Base-by-base conservation (phyloP, 2,797 vertebrate species). In the Morus bassanus region DNA sequence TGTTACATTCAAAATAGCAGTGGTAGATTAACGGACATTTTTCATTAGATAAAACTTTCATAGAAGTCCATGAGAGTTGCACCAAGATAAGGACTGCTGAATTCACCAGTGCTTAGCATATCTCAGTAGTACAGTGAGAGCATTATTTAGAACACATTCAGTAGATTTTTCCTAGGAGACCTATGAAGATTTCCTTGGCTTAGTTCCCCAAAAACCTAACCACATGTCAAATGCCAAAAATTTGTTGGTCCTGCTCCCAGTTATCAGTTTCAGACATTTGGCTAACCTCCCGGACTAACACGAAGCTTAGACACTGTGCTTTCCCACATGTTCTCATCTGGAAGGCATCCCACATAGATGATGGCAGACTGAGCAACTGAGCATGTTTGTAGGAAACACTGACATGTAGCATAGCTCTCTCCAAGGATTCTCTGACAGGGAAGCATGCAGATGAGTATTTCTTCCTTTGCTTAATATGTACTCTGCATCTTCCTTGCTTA, bases 181-280 rank as follows among this genome's bases (percentile, higher is more conserved):
- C 23, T 80, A 59, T 77, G 63, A 88, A 91, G 50, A 79, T 31
- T 79, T 77, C 24, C 28, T 93, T 94, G 81, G 74, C 85, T 79
- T 35, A 60, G 12, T 88, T 83, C 25, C 69, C 39, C 4, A 4
- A 53, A 94, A 91, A 59, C 10, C 69, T 91, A 83, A 65, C 91
- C 61, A 48, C 3, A 1, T 57, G 80, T 85, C 54, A 85, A 70
- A 95, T 85, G 81, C 94, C 95, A 96, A 79, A 74, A 78, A 43
- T 84, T 91, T 89, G 4, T 91, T 94, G 91, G 89, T 54, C 39
- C 17, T 82, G 50, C 24, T 96, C 86, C 88, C 74, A 92, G 59
- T 94, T 94, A 89, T 85, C 84, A 76, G 46, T 95, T 93, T 92
- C 73, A 88, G 61, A 65, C 78, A 64, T 85, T 96, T 96, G 96